A percentile compares a stretch with the other conserved stretches of the same genome.
Evolutionary conservation across 2,888 invertebrate species (phyloP).

Genomic region (Rambutsinella grinnellia): DNA sequence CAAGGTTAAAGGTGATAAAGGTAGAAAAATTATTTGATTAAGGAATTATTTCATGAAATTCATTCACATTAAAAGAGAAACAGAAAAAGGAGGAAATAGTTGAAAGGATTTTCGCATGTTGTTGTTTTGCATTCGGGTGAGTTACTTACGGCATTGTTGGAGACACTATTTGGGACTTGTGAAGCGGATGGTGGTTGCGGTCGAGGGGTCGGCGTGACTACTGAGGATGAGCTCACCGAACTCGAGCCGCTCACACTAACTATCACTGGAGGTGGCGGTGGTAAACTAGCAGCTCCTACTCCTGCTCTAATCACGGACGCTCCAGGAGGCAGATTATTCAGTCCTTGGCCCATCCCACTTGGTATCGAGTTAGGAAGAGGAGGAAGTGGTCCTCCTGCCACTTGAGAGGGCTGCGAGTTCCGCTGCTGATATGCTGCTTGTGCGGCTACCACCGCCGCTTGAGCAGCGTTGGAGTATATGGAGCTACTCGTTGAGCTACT

Average conservation of each 20-base stretch:
- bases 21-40: constrained; percentile 4
- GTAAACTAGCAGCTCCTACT: constrained; percentile 25
- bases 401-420: constrained; percentile 5
- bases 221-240: constrained; percentile 46
- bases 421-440: constrained; percentile 20
- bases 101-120: not conserved
- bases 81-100: not conserved
- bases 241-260: constrained; percentile 37
- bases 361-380: constrained; percentile 16
- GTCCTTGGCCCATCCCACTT: not conserved
- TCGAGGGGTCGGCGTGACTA: constrained; percentile 59
- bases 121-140: not conserved
- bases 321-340: constrained; percentile 23
- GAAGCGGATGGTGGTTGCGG: constrained; percentile 83
- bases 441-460: constrained; percentile 27
- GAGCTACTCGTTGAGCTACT: constrained; percentile 33
- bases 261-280: constrained; percentile 47
- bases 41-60: not conserved
- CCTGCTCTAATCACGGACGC: constrained; percentile 36
- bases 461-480: constrained; percentile 8
- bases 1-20: constrained; percentile 13
- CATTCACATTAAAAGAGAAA: not conserved
- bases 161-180: constrained; percentile 73
- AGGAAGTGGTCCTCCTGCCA: constrained; percentile 4
- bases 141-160: constrained; percentile 66